phyloP scores from a whole-genome alignment of 2,797 vertebrate genomes.

The Sebastes glaucus region DNA sequence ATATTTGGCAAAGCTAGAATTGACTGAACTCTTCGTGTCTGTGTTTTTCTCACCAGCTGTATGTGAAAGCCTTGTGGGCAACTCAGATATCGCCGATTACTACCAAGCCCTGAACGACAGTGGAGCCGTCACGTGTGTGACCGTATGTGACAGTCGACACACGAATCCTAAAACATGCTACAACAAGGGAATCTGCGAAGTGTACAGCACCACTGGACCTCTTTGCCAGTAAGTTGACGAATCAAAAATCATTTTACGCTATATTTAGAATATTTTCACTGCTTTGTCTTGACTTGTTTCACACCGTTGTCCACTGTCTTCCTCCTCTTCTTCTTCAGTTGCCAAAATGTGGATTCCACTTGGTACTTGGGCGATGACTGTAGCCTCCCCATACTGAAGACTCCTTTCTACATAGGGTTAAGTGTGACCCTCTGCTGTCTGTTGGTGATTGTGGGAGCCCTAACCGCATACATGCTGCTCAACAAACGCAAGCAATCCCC shows the following conservation, averaged over 20 bases:
- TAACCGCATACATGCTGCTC: conserved; percentile 7
- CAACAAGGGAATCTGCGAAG: conserved; percentile 6
- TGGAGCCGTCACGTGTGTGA: background rate
- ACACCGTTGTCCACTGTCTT: background rate
- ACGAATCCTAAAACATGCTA: background rate
- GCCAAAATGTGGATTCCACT: background rate
- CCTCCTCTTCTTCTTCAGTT: conserved; percentile 15
- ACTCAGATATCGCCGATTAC: background rate
- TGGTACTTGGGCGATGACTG: conserved; percentile 49
- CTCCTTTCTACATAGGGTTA: conserved; percentile 27
- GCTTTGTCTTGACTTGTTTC: background rate
- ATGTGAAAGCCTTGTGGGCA: background rate
- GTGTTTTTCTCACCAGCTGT: background rate
- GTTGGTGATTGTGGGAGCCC: background rate
- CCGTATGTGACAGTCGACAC: background rate
- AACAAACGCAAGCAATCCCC: conserved; percentile 24
- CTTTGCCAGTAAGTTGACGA: conserved; percentile 25
- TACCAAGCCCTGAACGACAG: accelerated
- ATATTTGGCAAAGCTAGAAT: background rate
- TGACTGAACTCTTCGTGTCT: background rate
- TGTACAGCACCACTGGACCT: background rate
- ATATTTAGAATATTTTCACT: background rate
- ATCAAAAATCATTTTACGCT: too few relatives aligned
- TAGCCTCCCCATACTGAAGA: background rate
- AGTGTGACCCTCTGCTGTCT: conserved; percentile 26